Base-by-base conservation (phyloP, 2,888 invertebrate species). In the Clunio marinus region DNA sequence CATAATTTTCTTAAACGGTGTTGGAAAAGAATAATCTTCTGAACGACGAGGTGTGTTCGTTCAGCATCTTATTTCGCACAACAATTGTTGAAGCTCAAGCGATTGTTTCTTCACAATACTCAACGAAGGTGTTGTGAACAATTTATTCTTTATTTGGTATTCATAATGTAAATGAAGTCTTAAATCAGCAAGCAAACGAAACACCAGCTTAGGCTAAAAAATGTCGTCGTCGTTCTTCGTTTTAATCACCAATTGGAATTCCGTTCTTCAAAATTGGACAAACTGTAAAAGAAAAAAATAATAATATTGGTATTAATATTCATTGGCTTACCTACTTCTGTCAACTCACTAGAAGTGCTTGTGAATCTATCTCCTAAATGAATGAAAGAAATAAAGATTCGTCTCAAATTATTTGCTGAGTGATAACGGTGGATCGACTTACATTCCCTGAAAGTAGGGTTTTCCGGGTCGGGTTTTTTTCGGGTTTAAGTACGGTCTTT, bases 391-490 rank as follows among this genome's bases (percentile, higher is more conserved):
- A 51, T n/a, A n/a, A n/a, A n/a, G n/a, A n/a, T 51, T 51, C 51
- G 13, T 22, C 22, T 22, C 5, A 51, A 51, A 51, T 20, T 51
- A 51, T 51, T 51, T 51, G 51, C 51, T 51, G 22, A 51, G 51
- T 51, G 51, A 51, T 51, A 51, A 51, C 51, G 51, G 51, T 51
- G 51, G 22, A 51, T 22, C 7, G 17, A 51, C 22, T 51, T 22
- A 51, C 35, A 8, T 13, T 13, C 35, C 35, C 35, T 32, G 35
- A 32, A 32, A 32, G 35, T n/a, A n/a, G n/a, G n/a, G n/a, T n/a
- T n/a, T n/a, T n/a, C n/a, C n/a, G n/a, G n/a, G n/a, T n/a, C n/a
- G n/a, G n/a, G n/a, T n/a, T n/a, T n/a, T n/a, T n/a, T n/a, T n/a
- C n/a, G n/a, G n/a, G n/a, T n/a, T n/a, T n/a, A n/a, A n/a, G n/a